phyloP scores from a whole-genome alignment of 2,888 invertebrate genomes.

The Thumatha senex region DNA sequence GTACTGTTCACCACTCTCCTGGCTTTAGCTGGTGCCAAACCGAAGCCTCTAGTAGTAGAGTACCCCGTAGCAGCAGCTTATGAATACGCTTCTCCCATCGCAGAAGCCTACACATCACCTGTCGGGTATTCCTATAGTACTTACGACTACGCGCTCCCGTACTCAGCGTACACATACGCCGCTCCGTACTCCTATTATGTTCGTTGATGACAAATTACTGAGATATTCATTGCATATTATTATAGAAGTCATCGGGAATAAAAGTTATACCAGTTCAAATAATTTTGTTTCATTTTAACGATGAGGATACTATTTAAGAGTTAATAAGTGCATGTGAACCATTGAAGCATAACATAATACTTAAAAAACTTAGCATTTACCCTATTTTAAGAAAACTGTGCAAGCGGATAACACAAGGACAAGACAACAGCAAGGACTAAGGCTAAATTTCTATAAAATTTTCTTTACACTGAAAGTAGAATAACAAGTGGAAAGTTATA shows the following conservation, averaged over 20 bases:
- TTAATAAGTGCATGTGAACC: too few species aligned
- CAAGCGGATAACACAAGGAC: too few species aligned
- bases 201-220: constrained; percentile 40
- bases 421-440: too few species aligned
- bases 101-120: constrained; percentile 77
- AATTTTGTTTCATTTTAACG: too few species aligned
- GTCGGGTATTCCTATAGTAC: constrained; percentile 66
- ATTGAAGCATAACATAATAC: too few species aligned
- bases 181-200: constrained; percentile 68
- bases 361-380: too few species aligned
- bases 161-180: constrained; percentile 60
- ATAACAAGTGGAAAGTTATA: too few species aligned
- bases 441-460: too few species aligned
- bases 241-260: constrained; percentile 19
- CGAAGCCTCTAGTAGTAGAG: constrained; percentile 70
- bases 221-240: constrained; percentile 8
- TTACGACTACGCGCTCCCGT: constrained; percentile 60
- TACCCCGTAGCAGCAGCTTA: constrained; percentile 66
- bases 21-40: constrained; percentile 80
- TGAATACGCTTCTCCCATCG: constrained; percentile 46
- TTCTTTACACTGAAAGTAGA: too few species aligned
- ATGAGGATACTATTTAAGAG: too few species aligned
- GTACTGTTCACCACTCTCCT: constrained; percentile 77
- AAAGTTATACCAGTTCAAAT: too few species aligned
- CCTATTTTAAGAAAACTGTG: too few species aligned